Evolutionary conservation across 2,797 vertebrate genomes (phyloP).

Genomic region (Chrysocyon brachyurus): DNA sequence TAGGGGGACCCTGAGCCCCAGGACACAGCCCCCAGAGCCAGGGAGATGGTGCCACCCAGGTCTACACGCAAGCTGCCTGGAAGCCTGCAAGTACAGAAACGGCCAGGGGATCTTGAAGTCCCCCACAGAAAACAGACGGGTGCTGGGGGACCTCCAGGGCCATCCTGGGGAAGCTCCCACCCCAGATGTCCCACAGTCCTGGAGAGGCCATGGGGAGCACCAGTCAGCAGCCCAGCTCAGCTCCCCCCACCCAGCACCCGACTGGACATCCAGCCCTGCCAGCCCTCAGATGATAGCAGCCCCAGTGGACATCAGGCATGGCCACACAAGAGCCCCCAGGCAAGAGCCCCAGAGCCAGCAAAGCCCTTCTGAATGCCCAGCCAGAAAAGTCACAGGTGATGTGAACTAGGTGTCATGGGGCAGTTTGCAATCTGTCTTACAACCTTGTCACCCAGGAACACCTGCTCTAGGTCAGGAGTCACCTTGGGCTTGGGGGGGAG

Average conservation of each 20-base stretch:
- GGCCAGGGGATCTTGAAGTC: background rate
- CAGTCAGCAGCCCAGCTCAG: background rate
- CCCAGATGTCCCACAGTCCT: too few species aligned
- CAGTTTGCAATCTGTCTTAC: background rate
- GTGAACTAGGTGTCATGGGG: background rate
- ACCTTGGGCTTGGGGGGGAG: too few species aligned
- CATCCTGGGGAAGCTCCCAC: background rate
- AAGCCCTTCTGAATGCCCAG: background rate
- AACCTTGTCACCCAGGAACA: accelerated
- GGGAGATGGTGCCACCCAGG: background rate
- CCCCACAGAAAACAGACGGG: background rate
- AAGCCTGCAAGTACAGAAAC: background rate
- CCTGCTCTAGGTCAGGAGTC: background rate
- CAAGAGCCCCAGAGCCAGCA: background rate
- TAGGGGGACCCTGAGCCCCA: background rate
- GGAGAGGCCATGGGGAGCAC: background rate
- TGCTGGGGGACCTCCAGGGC: background rate
- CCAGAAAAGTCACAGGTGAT: accelerated
- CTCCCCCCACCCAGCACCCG: background rate
- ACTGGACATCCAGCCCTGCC: background rate
- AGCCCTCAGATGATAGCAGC: background rate
- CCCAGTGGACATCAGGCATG: background rate
- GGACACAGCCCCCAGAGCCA: background rate
- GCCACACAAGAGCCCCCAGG: background rate
- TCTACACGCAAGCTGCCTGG: background rate